A percentile compares a stretch with the other conserved stretches of the same genome.
These are phyloP conservation scores for Climacteris rufus DNA, from an alignment of 2,113 vertebrate species.

Conservation along the genomic window DNA sequence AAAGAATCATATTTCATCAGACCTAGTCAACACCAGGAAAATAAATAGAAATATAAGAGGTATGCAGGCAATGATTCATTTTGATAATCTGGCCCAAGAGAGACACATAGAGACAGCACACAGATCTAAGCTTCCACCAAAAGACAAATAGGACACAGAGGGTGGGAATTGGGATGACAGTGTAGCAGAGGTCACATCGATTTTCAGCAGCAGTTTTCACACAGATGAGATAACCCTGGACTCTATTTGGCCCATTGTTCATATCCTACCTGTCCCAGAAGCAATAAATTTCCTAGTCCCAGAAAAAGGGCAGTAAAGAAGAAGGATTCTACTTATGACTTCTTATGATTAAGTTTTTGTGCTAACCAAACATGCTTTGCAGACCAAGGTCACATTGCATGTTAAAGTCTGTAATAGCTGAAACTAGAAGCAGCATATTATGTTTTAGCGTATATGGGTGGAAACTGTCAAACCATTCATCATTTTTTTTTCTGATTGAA, in stretches of 20 bases:
- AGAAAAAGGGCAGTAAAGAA: slow-evolving; percentile 80
- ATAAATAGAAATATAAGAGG: slow-evolving; percentile 85
- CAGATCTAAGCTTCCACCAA: slow-evolving; percentile 76
- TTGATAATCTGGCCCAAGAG: slow-evolving; percentile 86
- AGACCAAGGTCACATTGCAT: slow-evolving; percentile 82
- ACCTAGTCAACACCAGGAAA: slow-evolving; percentile 78
- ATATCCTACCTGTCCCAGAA: slow-evolving; percentile 83
- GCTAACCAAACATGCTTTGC: slow-evolving; percentile 77
- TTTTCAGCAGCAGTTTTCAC: slow-evolving; percentile 82
- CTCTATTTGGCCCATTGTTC: slow-evolving; percentile 86
- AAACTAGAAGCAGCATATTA: slow-evolving; percentile 61
- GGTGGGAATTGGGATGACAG: slow-evolving; percentile 84
- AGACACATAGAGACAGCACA: slow-evolving; percentile 79
- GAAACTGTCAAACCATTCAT: slow-evolving; percentile 69
- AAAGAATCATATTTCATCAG: slow-evolving; percentile 82
- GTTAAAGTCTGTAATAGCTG: slow-evolving; percentile 71
- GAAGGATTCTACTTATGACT: slow-evolving; percentile 80
- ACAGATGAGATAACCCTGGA: slow-evolving; percentile 85
- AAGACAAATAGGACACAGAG: slow-evolving; percentile 87
- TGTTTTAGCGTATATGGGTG: slow-evolving; percentile 55
- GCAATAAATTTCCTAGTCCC: slow-evolving; percentile 79
- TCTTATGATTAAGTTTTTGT: slow-evolving; percentile 84
- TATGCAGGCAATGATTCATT: slow-evolving; percentile 84
- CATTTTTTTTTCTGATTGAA: slow-evolving; percentile 68
- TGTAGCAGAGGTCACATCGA: slow-evolving; percentile 88